A percentile compares a stretch with the other conserved stretches of the same genome.
phyloP scores from a whole-genome alignment of 2,113 vertebrate genomes.

The Apodemus speciosus region DNA sequence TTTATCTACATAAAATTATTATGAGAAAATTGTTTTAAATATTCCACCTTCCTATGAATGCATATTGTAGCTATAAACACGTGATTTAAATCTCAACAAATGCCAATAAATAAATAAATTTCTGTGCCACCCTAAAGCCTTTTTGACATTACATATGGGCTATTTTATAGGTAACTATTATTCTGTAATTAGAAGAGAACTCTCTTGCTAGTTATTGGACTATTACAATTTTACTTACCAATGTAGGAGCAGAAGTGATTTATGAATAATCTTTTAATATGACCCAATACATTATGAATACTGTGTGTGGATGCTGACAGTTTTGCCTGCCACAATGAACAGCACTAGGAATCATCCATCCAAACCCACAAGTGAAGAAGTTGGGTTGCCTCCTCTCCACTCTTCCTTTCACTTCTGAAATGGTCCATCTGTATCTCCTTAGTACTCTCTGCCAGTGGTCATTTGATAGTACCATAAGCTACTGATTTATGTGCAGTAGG shows the following conservation, averaged over 20 bases:
- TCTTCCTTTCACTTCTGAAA: not conserved
- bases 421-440: not conserved
- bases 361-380: not conserved
- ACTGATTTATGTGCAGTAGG: not conserved
- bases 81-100: conserved; percentile 16
- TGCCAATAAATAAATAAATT: not conserved
- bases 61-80: not conserved
- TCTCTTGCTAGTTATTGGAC: not conserved
- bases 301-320: not conserved
- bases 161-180: not conserved
- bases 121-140: not conserved
- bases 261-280: conserved; percentile 10
- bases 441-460: not conserved
- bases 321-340: not conserved
- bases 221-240: not conserved
- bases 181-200: not conserved
- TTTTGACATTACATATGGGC: not conserved
- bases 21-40: not conserved
- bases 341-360: not conserved
- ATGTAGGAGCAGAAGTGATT: not conserved
- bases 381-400: not conserved
- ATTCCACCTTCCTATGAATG: not conserved
- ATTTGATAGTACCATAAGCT: not conserved
- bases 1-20: conserved; percentile 26
- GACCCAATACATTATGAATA: not conserved